These are phyloP conservation scores for Crypturellus tataupa DNA, from an alignment of 2,797 vertebrate genomes.

Conservation along the genomic window DNA sequence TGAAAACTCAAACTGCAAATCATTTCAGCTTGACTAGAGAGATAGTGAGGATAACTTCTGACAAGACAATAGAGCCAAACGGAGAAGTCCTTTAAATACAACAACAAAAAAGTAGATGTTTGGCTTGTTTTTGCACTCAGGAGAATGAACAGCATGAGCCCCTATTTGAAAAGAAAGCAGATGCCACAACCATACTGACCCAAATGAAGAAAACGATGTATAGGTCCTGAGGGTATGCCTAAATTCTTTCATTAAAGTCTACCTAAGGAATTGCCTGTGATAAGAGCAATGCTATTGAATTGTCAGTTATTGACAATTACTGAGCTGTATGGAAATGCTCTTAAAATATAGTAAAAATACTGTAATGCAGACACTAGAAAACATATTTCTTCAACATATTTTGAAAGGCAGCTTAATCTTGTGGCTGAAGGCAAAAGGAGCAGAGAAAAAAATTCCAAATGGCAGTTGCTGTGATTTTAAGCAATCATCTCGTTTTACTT, in stretches of 20 bases:
- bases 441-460: background rate
- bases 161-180: background rate
- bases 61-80: background rate
- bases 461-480: background rate
- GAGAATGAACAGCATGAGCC: background rate
- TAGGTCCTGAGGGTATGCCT: background rate
- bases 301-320: background rate
- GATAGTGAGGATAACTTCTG: background rate
- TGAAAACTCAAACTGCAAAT: rapidly evolving
- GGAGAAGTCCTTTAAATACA: background rate
- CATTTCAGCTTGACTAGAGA: background rate
- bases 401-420: background rate
- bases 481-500: background rate
- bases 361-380: background rate
- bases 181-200: background rate
- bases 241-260: background rate
- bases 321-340: background rate
- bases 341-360: background rate
- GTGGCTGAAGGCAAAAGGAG: background rate
- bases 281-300: background rate
- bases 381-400: background rate
- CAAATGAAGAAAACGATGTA: rapidly evolving
- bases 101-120: background rate
- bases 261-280: background rate
- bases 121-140: background rate